Evolutionary conservation across 2,797 vertebrate species (phyloP).

Genomic region (Melanotaenia trifasciata): DNA sequence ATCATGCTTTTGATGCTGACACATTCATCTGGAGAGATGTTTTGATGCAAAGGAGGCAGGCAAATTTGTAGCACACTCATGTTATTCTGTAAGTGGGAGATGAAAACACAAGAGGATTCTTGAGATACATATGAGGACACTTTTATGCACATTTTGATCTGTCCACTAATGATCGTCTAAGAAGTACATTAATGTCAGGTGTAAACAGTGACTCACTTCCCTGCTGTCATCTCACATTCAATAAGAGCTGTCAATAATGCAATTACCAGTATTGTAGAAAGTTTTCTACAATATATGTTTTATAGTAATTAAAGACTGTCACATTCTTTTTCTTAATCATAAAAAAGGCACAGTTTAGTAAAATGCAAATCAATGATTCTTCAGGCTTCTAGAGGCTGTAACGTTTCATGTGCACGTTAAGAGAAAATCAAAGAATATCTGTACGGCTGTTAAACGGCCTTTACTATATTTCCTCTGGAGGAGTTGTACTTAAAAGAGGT

Average conservation of each 20-base stretch:
- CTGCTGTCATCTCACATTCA: neutral
- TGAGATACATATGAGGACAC: neutral
- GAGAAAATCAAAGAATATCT: slow-evolving; percentile 37
- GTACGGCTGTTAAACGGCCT: neutral
- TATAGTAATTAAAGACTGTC: slow-evolving; percentile 10
- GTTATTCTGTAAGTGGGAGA: neutral
- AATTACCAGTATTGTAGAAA: neutral
- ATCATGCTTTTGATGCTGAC: neutral
- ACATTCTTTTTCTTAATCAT: neutral
- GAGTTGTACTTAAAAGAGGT: neutral
- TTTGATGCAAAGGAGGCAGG: neutral
- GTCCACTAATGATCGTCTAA: neutral
- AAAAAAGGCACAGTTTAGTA: neutral
- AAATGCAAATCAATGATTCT: slow-evolving; percentile 18
- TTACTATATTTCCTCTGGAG: neutral
- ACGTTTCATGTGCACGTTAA: neutral
- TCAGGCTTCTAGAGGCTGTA: neutral
- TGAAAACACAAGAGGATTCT: neutral
- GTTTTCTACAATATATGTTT: neutral
- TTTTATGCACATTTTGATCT: neutral
- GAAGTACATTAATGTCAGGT: neutral
- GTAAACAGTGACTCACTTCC: neutral
- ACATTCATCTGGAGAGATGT: neutral
- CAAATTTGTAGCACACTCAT: neutral
- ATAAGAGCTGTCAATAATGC: neutral